A percentile compares a stretch with the other conserved stretches of the same genome.
Conservation (phyloP, 2,888 invertebrate genomes). For the Endomychus coccineus region DNA sequence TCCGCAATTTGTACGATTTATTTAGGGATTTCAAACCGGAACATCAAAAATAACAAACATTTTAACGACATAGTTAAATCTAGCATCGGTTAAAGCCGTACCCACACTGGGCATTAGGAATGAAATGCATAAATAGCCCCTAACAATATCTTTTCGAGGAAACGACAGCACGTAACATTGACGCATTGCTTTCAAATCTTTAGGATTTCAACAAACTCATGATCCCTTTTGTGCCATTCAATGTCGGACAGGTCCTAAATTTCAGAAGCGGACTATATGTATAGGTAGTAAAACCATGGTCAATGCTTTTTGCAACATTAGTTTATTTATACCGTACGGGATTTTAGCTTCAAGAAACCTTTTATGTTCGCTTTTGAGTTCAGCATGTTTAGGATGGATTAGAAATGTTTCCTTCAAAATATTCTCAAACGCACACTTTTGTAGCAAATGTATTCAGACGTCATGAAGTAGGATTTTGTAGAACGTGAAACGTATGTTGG, state of each 20-base stretch:
- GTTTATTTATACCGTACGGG: constrained; percentile 6
- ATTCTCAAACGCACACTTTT: too few relatives aligned
- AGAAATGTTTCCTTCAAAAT: too few relatives aligned
- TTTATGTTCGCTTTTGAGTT: too few relatives aligned
- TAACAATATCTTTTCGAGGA: constrained; percentile 14
- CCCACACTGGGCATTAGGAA: constrained; percentile 9
- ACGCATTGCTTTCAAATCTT: constrained; percentile 33
- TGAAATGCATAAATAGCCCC: too few relatives aligned
- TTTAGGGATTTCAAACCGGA: constrained; percentile 33
- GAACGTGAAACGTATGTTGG: too few relatives aligned
- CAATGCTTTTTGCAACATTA: constrained; percentile 6
- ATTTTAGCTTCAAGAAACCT: constrained; percentile 10
- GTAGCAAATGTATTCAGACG: too few relatives aligned
- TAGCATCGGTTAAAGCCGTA: constrained; percentile 9
- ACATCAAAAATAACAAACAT: constrained; percentile 37
- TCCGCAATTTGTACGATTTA: constrained; percentile 28
- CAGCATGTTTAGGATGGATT: too few relatives aligned
- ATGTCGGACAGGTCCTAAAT: constrained; percentile 10
- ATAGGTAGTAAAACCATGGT: constrained; percentile 11
- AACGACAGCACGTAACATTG: constrained; percentile 28
- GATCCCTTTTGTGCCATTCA: constrained; percentile 30
- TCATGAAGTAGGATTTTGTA: too few relatives aligned
- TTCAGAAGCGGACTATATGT: constrained; percentile 8
- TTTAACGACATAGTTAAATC: constrained; percentile 33
- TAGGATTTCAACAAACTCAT: constrained; percentile 34